Evolutionary conservation across 2,113 vertebrate species (phyloP), one percentile per base, ranked within the genome.

Genomic region (Atractosteus spatula): DNA sequence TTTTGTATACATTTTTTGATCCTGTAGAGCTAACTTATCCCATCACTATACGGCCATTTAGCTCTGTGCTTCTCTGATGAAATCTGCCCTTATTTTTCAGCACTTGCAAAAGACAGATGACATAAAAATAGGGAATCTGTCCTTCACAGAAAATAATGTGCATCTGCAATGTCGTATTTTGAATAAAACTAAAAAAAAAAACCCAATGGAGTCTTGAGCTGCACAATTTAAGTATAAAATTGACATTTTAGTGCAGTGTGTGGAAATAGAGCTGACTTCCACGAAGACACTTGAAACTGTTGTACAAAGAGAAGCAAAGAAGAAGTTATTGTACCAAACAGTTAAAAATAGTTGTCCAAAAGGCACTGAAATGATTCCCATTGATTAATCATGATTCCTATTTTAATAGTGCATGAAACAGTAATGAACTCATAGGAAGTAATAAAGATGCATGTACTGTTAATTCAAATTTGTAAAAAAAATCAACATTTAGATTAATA

Each of bases 391-490:
- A 69, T 71, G 63, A 74, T 79, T 74, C 69, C n/a, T 8, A 47
- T 76, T 75, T 71, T 77, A 71, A 79, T 74, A 65, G 72, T 45
- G 69, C 62, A 12, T 74, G 75, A 72, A 71, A 66, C 64, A 67
- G 55, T 71, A 71, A 75, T 67, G 74, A 75, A 75, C 71, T 75
- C 76, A 51, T 56, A 66, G 69, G 65, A 71, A 67, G 55, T 73
- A 75, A 73, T 77, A 61, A 77, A 80, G 76, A 82, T 83, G 77
- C 72, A 77, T 82, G 76, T 74, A 74, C 76, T 70, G 67, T 69
- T 79, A 74, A 75, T 72, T 80, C 73, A 79, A 63, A 83, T 83
- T 80, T 73, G 69, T 73, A 75, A 74, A 71, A 29, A 74, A 47
- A 78, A 80, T 82, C 79, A 74, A 68, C 70, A 69, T 29, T 69